Base-by-base conservation (phyloP, 2,888 invertebrate species). In the Dryococelus australis region DNA sequence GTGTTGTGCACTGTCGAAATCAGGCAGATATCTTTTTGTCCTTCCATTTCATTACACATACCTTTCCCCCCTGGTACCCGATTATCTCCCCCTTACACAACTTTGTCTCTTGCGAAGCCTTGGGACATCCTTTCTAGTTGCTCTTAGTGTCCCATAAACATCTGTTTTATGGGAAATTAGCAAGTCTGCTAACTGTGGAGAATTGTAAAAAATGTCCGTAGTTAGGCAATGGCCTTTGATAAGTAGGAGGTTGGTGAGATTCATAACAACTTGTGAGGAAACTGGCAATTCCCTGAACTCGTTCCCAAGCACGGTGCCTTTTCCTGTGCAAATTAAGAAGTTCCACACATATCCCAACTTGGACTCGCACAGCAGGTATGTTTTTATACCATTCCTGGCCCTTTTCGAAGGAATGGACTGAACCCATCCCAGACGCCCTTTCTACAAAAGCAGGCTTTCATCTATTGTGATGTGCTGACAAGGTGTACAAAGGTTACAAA, bases 301-400 rank as follows among this genome's bases (percentile, higher is more conserved):
- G 80, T 87, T 85, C 85, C 89, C 89, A 35, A 83, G 9, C 13
- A 83, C 27, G 16, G 83, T 83, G 43, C 43, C 43, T 89, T 89
- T 89, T 47, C 47, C 47, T 47, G 47, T 47, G 47, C 12, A 47
- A 47, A 47, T 28, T 47, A 47, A 12, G 12, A 89, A 89, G 26
- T 89, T 89, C 86, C 88, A 90, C 43, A 91, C 87, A 89, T 91
- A 91, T 3, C 91, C 90, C 51, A 88, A 89, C 88, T 89, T 89
- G 20, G 90, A 91, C 24, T 88, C 90, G 91, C n/a, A n/a, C n/a
- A n/a, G n/a, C n/a, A n/a, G n/a, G n/a, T n/a, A n/a, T n/a, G n/a
- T n/a, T n/a, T n/a, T 91, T 88, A 91, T 90, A 12, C 90, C 90
- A 89, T 91, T 91, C 86, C 90, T 87, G 9, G 90, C 87, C 85